phyloP scores from a whole-genome alignment of 1,140 invertebrate species.

The Protaetia brevitarsis region DNA sequence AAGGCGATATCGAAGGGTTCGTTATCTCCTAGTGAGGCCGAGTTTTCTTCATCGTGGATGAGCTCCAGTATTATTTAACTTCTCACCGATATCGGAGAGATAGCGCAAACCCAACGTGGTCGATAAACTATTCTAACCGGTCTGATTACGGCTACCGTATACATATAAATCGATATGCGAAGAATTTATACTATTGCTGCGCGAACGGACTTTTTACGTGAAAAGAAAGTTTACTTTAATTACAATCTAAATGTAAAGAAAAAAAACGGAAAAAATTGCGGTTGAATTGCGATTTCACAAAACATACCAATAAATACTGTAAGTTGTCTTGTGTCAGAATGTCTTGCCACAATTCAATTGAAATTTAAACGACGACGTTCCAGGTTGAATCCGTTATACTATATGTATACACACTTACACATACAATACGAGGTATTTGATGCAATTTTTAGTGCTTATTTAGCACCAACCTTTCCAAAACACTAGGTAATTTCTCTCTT shows the following conservation, averaged over 20 bases:
- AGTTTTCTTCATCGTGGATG: background rate
- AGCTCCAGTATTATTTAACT: slow-evolving; percentile 8
- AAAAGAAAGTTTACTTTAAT: slow-evolving; percentile 9
- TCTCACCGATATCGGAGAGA: background rate
- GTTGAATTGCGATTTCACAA: background rate
- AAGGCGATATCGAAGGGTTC: background rate
- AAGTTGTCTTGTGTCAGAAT: no score
- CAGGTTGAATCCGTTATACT: no score
- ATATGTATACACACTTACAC: no score
- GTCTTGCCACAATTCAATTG: background rate
- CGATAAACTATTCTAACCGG: slow-evolving; percentile 10
- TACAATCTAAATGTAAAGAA: background rate
- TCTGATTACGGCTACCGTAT: slow-evolving; percentile 8
- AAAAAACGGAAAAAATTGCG: background rate
- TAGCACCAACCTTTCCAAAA: no score
- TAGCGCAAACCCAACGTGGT: background rate
- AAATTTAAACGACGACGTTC: slow-evolving; percentile 9
- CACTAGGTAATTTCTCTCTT: no score
- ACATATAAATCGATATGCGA: slow-evolving; percentile 9
- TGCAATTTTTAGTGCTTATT: no score
- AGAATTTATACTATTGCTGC: slow-evolving; percentile 1
- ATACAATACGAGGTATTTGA: no score
- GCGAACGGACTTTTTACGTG: background rate
- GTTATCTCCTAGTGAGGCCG: background rate
- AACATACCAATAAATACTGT: slow-evolving; percentile 2